Evolutionary conservation across 1,140 invertebrate species (phyloP).

Genomic region (Bombyx mandarina): DNA sequence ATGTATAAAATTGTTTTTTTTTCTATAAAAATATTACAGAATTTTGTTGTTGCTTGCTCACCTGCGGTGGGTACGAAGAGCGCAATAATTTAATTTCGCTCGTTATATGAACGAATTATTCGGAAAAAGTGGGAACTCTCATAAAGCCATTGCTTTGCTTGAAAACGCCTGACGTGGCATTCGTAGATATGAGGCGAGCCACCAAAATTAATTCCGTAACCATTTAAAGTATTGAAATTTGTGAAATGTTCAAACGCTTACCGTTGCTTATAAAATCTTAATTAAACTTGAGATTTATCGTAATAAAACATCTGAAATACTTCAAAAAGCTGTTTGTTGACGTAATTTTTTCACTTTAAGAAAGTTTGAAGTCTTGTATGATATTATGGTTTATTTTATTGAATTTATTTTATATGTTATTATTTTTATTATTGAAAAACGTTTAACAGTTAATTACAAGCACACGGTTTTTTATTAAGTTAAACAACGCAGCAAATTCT

Average conservation of each 20-base stretch:
- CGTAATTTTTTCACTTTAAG: no score
- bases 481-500: no score
- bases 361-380: no score
- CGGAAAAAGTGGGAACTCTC: conserved; percentile 42
- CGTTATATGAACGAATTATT: conserved; percentile 38
- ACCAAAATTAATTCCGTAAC: conserved; percentile 34
- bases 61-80: conserved; percentile 20
- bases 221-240: conserved; percentile 19
- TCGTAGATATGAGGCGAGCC: conserved; percentile 24
- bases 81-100: conserved; percentile 47
- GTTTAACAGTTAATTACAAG: no score
- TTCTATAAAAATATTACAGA: not conserved
- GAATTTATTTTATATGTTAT: no score
- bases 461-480: no score
- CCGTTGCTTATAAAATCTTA: conserved; percentile 16
- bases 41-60: conserved; percentile 12
- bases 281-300: conserved; percentile 10
- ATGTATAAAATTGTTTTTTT: no score
- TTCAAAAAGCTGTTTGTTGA: not conserved
- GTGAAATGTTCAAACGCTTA: conserved; percentile 17
- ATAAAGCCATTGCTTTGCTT: conserved; percentile 46
- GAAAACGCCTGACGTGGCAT: conserved; percentile 36
- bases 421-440: no score
- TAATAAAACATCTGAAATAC: not conserved
- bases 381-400: no score